These are phyloP conservation scores for Nezara viridula DNA, from an alignment of 2,888 invertebrate species.

Conservation along the genomic window DNA sequence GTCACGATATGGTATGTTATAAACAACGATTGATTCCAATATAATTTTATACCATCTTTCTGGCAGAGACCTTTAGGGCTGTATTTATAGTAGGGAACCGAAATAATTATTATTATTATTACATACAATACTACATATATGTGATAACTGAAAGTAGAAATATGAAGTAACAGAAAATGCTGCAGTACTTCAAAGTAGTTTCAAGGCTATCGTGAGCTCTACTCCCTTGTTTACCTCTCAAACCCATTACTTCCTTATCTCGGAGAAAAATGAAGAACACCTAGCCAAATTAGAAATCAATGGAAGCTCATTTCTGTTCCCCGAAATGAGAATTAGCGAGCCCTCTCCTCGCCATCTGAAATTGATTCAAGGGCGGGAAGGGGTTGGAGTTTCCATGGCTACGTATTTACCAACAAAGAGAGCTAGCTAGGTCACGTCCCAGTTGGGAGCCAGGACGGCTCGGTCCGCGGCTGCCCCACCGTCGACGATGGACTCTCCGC, in stretches of 20 bases:
- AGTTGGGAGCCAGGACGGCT: constrained; percentile 27
- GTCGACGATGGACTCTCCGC: constrained; percentile 27
- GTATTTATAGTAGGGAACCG: no score
- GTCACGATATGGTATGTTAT: no score
- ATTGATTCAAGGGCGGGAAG: constrained; percentile 58
- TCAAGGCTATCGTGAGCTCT: not conserved
- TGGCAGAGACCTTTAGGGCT: no score
- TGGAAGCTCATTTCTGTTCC: not conserved
- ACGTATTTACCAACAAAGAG: constrained; percentile 54
- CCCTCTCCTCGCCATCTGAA: not conserved
- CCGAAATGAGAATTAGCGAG: constrained; percentile 32
- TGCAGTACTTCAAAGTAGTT: not conserved
- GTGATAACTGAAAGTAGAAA: no score
- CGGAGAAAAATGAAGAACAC: not conserved
- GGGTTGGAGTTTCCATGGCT: constrained; percentile 5
- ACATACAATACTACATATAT: no score
- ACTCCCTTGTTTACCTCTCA: not conserved
- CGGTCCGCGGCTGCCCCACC: not conserved
- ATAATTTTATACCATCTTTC: no score
- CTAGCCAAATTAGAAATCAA: constrained; percentile 4
- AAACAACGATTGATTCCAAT: no score
- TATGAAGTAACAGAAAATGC: not conserved
- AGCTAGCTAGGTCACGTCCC: constrained; percentile 56
- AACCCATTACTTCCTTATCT: not conserved
- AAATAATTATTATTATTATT: no score